Evolutionary conservation across 2,888 invertebrate genomes (phyloP), one percentile per base, ranked within the genome.

Genomic region (Ceramica pisi): DNA sequence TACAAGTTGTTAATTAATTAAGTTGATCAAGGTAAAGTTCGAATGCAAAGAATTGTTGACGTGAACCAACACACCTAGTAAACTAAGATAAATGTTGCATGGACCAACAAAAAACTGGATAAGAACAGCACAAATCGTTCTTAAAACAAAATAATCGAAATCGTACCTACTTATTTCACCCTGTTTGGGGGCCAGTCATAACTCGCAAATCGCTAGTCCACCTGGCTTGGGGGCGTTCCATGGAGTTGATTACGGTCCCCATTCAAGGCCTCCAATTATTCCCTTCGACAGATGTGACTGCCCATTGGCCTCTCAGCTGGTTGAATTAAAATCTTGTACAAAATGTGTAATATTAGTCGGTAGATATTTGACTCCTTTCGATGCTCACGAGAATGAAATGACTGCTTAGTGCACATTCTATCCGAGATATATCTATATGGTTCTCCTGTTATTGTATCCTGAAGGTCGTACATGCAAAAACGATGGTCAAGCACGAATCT

Each of bases 251-350:
- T 75, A 75, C 64, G 69, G 64, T 44, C 19, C 35, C 60, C 80
- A 51, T 67, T 48, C 60, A 65, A 69, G 48, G 62, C 51, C 63
- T 64, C 26, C n/a, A 75, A 64, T 68, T 56, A 68, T 60, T 46
- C 53, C 75, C 80, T 69, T 51, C 51, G 75, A 61, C 80, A 80
- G 80, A 69, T 80, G 80, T 61, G 50, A 41, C 57, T 65, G 63
- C 48, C 65, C 65, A 78, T n/a, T 77, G 62, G 21, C 21, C 48
- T 21, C 16, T 79, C 61, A 79, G 66, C 73, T 56, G 44, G 26
- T 26, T 46, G 31, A 44, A 60, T 78, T 72, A 57, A 78, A 78
- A 60, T 50, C 19, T 65, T 44, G 19, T n/a, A 38, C 48, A 51
- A 21, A 53, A 46, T 26, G 0, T 60, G 9, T 31, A 51, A 41